Evolutionary conservation across 2,888 invertebrate species (phyloP).

Genomic region (Dasypogon diadema): DNA sequence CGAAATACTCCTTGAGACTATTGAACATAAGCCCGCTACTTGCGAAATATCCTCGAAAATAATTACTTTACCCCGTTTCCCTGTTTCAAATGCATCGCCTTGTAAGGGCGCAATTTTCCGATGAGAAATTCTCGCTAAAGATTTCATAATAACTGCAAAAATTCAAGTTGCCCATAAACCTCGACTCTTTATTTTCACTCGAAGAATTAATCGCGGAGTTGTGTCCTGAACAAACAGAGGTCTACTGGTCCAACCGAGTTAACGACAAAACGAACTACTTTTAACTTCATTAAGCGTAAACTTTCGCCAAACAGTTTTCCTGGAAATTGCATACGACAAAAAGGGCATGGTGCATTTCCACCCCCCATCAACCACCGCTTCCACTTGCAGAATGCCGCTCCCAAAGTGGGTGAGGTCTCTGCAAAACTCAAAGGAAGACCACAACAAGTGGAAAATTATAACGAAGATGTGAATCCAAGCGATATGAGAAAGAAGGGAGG

Average conservation of each 20-base stretch:
- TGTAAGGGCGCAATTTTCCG: too few relatives aligned
- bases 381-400: not conserved
- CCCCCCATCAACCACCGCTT: not conserved
- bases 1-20: too few relatives aligned
- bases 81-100: too few relatives aligned
- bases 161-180: not conserved
- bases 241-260: constrained; percentile 32
- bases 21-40: too few relatives aligned
- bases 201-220: constrained; percentile 35
- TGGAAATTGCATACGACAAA: constrained; percentile 28
- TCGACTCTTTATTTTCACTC: constrained; percentile 14
- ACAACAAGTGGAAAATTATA: constrained; percentile 51
- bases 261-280: constrained; percentile 49
- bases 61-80: too few relatives aligned
- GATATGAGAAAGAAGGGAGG: constrained; percentile 20
- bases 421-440: constrained; percentile 42
- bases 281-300: constrained; percentile 51
- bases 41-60: too few relatives aligned
- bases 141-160: not conserved
- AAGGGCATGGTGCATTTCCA: constrained; percentile 1
- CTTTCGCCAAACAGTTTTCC: constrained; percentile 48
- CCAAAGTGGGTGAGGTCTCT: not conserved
- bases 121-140: too few relatives aligned
- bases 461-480: constrained; percentile 49
- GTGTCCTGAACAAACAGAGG: constrained; percentile 10